A percentile compares a stretch with the other conserved stretches of the same genome.
These are phyloP conservation scores for Adineta ricciae DNA, from an alignment of 2,888 invertebrate genomes.

Conservation along the genomic window DNA sequence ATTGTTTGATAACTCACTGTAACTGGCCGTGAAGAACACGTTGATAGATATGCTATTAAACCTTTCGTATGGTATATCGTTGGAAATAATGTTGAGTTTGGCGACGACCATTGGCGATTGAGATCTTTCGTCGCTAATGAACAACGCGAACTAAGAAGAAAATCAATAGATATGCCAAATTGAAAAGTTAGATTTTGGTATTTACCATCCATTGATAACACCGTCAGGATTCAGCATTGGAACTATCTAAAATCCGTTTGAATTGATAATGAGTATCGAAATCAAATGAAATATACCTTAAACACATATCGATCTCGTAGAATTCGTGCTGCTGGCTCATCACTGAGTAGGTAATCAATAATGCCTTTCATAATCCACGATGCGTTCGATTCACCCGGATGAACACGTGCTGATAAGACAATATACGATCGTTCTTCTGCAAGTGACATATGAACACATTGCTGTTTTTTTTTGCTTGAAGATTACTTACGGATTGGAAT, in stretches of 20 bases:
- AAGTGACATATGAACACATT: conserved; percentile 18
- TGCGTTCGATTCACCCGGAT: conserved; percentile 76
- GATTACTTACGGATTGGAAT: not conserved
- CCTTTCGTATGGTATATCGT: conserved; percentile 79
- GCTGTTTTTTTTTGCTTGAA: not conserved
- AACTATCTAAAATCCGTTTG: conserved; percentile 62
- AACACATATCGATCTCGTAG: conserved; percentile 61
- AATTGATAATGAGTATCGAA: too few species aligned
- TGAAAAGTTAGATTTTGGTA: conserved; percentile 35
- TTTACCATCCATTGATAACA: conserved; percentile 70
- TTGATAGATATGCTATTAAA: conserved; percentile 37
- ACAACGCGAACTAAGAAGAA: conserved; percentile 61
- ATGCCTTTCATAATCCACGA: conserved; percentile 78
- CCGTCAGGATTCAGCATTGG: conserved; percentile 82
- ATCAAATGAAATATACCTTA: not conserved
- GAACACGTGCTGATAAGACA: conserved; percentile 68
- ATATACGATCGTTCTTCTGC: conserved; percentile 50
- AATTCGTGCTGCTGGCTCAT: conserved; percentile 52
- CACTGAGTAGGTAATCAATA: conserved; percentile 58
- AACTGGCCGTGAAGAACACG: not conserved
- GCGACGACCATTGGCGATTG: conserved; percentile 83
- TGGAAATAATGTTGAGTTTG: conserved; percentile 79
- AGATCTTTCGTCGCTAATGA: conserved; percentile 83
- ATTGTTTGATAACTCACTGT: not conserved
- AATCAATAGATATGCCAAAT: conserved; percentile 50